Evolutionary conservation across 2,797 vertebrate species (phyloP), one percentile per base, ranked within the genome.

Genomic region (Oophaga sylvatica): DNA sequence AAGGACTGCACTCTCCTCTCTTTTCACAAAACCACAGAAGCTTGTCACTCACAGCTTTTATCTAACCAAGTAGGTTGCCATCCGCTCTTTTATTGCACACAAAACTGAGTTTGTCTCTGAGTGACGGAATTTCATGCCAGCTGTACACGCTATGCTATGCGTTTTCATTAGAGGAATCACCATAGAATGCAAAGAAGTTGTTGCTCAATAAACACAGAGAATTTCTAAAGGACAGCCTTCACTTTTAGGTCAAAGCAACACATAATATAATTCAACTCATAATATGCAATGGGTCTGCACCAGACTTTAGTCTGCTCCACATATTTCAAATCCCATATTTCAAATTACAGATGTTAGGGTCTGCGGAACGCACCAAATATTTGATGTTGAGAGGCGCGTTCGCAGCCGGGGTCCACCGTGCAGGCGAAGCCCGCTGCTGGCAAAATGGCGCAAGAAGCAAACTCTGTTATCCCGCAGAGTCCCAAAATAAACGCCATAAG

Each of bases 1-100:
- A 29, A 73, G 26, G 62, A 59, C 4, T 7, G 76, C 56, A 19
- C 35, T 67, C 41, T 11, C 3, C 20, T 86, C 78, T 60, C 41
- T 26, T 19, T 86, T 71, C 26, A 81, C 35, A 87, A 87, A 11
- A 41, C 76, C 19, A 4, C 48, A 81, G 26, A 81, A 87, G 65
- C 29, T 19, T 26, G 75, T 59, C 85, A 73, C 9, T 35, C 22
- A n/a, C n/a, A 1, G 2, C 67, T 56, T 88, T 80, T 85, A 80
- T 63, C 73, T 90, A 91, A 84, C 84, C 81, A 91, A 67, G 56
- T 6, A 5, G 77, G 89, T 62, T 26, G 67, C 85, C 85, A 87
- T 87, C 85, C 85, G 85, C 79, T 87, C 68, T 81, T 81, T 87
- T 87, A 70, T 87, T 87, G 56, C 19, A 48, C 81, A 87, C 79